A percentile compares a stretch with the other conserved stretches of the same genome.
These are phyloP conservation scores for Busseola fusca DNA, from an alignment of 2,888 invertebrate genomes.

Conservation along the genomic window DNA sequence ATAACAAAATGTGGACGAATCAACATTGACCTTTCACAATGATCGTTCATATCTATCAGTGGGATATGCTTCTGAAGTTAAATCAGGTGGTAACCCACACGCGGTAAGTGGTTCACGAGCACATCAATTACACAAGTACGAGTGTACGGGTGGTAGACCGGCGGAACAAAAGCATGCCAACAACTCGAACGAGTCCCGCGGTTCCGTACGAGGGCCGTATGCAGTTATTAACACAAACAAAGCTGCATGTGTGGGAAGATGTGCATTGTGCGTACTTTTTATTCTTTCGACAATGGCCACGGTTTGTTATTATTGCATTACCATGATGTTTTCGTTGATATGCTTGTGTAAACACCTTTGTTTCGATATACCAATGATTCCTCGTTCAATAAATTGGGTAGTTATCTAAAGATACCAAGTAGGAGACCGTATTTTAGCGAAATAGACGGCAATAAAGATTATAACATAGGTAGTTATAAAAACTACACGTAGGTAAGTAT, in stretches of 20 bases:
- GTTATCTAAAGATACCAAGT: slow-evolving; percentile 35
- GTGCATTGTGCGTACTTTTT: slow-evolving; percentile 67
- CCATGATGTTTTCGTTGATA: slow-evolving; percentile 54
- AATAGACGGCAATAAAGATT: slow-evolving; percentile 49
- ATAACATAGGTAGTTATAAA: slow-evolving; percentile 49
- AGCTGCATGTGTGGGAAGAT: slow-evolving; percentile 69
- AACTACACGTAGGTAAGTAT: slow-evolving; percentile 63
- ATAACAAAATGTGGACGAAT: slow-evolving; percentile 28
- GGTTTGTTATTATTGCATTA: slow-evolving; percentile 62
- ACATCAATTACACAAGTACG: slow-evolving; percentile 71
- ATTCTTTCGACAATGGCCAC: slow-evolving; percentile 58
- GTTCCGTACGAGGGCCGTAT: slow-evolving; percentile 53
- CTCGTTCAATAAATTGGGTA: slow-evolving; percentile 16
- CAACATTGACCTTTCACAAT: neutral
- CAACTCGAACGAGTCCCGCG: slow-evolving; percentile 55
- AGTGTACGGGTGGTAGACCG: slow-evolving; percentile 62
- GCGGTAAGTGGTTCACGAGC: slow-evolving; percentile 70
- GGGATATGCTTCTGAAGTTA: slow-evolving; percentile 17
- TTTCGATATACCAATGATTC: slow-evolving; percentile 28
- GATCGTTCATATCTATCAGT: neutral
- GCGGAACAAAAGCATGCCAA: slow-evolving; percentile 72
- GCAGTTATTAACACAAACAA: slow-evolving; percentile 68
- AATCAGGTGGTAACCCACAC: slow-evolving; percentile 54
- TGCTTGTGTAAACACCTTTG: slow-evolving; percentile 38
- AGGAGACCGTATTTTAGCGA: slow-evolving; percentile 36